Evolutionary conservation across 2,888 invertebrate genomes (phyloP), one percentile per base, ranked within the genome.

Genomic region (Drosophila macrospina): DNA sequence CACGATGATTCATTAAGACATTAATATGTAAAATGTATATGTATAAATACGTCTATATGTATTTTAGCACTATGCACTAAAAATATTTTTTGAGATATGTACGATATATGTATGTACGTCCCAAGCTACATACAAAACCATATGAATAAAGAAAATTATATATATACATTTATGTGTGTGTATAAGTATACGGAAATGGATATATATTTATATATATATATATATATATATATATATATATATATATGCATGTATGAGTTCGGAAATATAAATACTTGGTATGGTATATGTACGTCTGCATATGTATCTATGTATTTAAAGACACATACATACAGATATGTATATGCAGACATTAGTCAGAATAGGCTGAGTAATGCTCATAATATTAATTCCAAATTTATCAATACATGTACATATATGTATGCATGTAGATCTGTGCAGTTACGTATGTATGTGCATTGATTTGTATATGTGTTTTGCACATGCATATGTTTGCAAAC

Each of bases 301-400:
- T 47, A 63, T 57, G 28, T 55, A 41, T 55, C 42, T 71, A 78
- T 78, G 44, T 64, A 72, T 60, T 45, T 37, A 52, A 44, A 34
- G 54, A 67, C 72, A 56, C 41, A 64, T 65, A 52, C 3, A 66
- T 60, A 67, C 62, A 63, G 52, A 63, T 67, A 56, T 44, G 62
- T 65, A 52, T 61, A 56, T 30, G 47, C 37, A 51, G 61, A 67
- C 78, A 77, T 74, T 74, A 77, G 74, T 74, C 74, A 77, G 73
- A 66, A 26, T 54, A 72, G 78, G 66, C 74, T 74, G 74, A 74
- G 73, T 74, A 74, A 74, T 77, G 64, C 77, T 60, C 52, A 39
- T 51, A 56, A 60, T 60, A 60, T 60, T 60, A 60, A 52, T 65
- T 65, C 60, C 60, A 60, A 65, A 65, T 65, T 60, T 61, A 65